Percentiles rank a stretch among this genome's conserved stretches.
These are phyloP conservation scores for Caenorhabditis tropicalis DNA, from an alignment of 1,140 invertebrate genomes.

Conservation along the genomic window DNA sequence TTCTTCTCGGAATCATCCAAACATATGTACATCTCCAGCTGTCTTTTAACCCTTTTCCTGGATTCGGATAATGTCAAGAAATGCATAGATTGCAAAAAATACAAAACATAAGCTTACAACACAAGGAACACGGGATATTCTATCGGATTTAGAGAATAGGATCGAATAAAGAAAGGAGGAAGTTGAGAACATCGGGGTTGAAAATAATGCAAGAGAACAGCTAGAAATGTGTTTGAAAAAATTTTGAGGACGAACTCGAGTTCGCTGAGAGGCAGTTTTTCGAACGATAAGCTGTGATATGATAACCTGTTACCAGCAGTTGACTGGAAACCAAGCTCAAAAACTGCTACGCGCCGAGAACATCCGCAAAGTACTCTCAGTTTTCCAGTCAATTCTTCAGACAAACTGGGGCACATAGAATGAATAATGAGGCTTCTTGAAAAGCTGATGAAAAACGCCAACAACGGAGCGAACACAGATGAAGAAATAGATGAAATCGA, in stretches of 20 bases:
- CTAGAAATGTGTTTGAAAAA: background rate
- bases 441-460: background rate
- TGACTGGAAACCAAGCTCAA: background rate
- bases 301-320: background rate
- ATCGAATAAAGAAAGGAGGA: background rate
- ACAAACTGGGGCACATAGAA: background rate
- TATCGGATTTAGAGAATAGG: background rate
- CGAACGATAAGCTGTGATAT: background rate
- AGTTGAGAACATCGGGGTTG: background rate
- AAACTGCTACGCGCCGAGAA: background rate
- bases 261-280: background rate
- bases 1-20: background rate
- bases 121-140: too few species aligned
- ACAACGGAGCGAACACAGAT: background rate
- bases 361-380: background rate
- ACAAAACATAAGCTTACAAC: too few species aligned
- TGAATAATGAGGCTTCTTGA: background rate
- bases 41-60: background rate
- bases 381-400: background rate
- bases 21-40: background rate
- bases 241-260: background rate
- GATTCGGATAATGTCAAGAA: too few species aligned
- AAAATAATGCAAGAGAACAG: background rate
- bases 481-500: background rate
- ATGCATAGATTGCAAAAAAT: too few species aligned